A percentile compares a stretch with the other conserved stretches of the same genome.
These are phyloP conservation scores for Enteromius unitaeniatus DNA, from an alignment of 2,797 vertebrate genomes.

Conservation along the genomic window DNA sequence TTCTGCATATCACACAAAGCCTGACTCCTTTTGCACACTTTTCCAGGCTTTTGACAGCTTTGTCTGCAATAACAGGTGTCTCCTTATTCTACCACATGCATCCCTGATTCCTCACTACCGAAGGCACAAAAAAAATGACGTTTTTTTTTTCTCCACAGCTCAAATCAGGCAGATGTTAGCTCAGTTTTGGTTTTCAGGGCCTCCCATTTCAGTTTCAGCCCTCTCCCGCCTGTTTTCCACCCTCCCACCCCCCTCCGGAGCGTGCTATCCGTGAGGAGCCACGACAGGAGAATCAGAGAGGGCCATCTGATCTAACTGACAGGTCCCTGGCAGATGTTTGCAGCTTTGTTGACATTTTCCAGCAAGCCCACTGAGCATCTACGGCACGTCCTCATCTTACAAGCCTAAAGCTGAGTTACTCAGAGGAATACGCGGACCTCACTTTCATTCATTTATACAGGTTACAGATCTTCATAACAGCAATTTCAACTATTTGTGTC, in stretches of 20 bases:
- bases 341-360: slow-evolving; percentile 61
- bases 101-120: slow-evolving; percentile 48
- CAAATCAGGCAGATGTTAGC: slow-evolving; percentile 59
- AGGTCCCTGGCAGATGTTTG: slow-evolving; percentile 65
- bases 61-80: slow-evolving; percentile 66
- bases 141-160: slow-evolving; percentile 22
- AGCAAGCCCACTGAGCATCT: slow-evolving; percentile 52
- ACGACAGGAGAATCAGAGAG: slow-evolving; percentile 55
- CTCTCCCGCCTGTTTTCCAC: slow-evolving; percentile 26
- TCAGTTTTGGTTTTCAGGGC: slow-evolving; percentile 45
- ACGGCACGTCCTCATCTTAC: slow-evolving; percentile 31
- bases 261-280: slow-evolving; percentile 13
- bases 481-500: not conserved
- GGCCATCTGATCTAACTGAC: slow-evolving; percentile 61
- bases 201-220: slow-evolving; percentile 41
- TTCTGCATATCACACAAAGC: slow-evolving; percentile 41
- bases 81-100: slow-evolving; percentile 59
- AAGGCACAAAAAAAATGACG: slow-evolving; percentile 29
- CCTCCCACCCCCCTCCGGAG: slow-evolving; percentile 33
- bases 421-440: not conserved
- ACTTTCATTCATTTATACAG: slow-evolving; percentile 27
- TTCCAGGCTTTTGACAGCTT: slow-evolving; percentile 60
- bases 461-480: not conserved
- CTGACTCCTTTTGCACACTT: slow-evolving; percentile 27
- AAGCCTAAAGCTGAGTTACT: slow-evolving; percentile 26